These are phyloP conservation scores for Tipula vernalis DNA, from an alignment of 2,888 invertebrate genomes.

Conservation along the genomic window DNA sequence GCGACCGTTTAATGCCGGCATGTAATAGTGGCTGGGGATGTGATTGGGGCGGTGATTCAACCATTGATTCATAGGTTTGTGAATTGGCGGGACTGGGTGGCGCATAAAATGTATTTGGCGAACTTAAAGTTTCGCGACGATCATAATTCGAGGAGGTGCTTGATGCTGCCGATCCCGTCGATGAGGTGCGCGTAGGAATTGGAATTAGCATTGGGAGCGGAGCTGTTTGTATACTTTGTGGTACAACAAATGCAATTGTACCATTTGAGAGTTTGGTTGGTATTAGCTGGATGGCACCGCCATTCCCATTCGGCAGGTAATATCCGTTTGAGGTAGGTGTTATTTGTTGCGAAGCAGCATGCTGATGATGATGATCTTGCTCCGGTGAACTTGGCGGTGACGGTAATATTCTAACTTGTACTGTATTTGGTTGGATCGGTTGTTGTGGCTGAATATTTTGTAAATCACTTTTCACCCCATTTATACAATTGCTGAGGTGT, in stretches of 20 bases:
- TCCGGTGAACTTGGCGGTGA: conserved; percentile 34
- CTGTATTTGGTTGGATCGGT: conserved; percentile 24
- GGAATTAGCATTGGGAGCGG: conserved; percentile 58
- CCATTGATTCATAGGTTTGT: conserved; percentile 33
- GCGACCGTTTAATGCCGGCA: conserved; percentile 14
- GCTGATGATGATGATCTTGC: conserved; percentile 25
- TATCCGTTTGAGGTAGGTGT: conserved; percentile 41
- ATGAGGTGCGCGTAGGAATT: conserved; percentile 60
- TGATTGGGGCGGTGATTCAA: conserved; percentile 19
- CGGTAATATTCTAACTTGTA: conserved; percentile 47
- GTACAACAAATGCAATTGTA: conserved; percentile 67
- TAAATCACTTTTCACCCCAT: conserved; percentile 33
- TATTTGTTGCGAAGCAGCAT: conserved; percentile 25
- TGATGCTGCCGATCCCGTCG: conserved; percentile 55
- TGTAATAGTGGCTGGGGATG: conserved; percentile 12
- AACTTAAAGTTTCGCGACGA: conserved; percentile 34
- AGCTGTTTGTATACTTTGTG: conserved; percentile 43
- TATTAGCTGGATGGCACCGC: conserved; percentile 60
- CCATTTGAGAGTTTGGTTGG: conserved; percentile 73
- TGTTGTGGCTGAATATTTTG: conserved; percentile 21
- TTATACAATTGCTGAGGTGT: conserved; percentile 61
- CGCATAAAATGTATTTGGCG: conserved; percentile 41
- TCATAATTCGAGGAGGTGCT: conserved; percentile 40
- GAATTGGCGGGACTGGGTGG: conserved; percentile 43
- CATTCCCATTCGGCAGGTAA: conserved; percentile 53